These are phyloP conservation scores for Reticulitermes lucifugus DNA, from an alignment of 2,888 invertebrate species.

Conservation along the genomic window DNA sequence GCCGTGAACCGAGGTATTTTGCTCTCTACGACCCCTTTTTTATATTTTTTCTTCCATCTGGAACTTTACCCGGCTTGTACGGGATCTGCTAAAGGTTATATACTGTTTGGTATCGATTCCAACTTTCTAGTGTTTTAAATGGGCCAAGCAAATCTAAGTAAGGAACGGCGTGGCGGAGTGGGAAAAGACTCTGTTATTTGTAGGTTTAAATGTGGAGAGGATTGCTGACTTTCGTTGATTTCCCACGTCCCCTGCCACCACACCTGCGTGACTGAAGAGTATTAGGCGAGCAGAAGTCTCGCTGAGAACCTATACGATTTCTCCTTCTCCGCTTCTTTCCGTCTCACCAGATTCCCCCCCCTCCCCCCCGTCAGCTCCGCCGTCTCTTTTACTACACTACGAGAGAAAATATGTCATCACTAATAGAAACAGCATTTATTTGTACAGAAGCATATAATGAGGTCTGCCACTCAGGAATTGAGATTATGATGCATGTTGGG, in stretches of 20 bases:
- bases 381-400: not conserved
- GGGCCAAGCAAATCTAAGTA: constrained; percentile 41
- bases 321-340: not conserved
- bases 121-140: constrained; percentile 44
- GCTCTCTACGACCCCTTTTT: constrained; percentile 1
- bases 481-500: too few relatives aligned
- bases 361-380: not conserved
- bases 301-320: not conserved
- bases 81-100: constrained; percentile 35
- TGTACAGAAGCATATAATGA: too few relatives aligned
- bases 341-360: not conserved
- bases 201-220: constrained; percentile 30
- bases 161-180: constrained; percentile 20
- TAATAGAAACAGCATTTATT: too few relatives aligned
- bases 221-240: constrained; percentile 47
- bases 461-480: too few relatives aligned
- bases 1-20: constrained; percentile 26
- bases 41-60: constrained; percentile 24
- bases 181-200: constrained; percentile 23
- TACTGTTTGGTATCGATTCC: constrained; percentile 42
- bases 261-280: constrained; percentile 52
- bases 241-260: constrained; percentile 49
- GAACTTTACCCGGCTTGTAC: constrained; percentile 40
- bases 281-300: constrained; percentile 42
- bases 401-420: too few relatives aligned